Evolutionary conservation across 2,113 vertebrate genomes (phyloP), one percentile per base, ranked within the genome.

Genomic region (Dasyprocta punctata): DNA sequence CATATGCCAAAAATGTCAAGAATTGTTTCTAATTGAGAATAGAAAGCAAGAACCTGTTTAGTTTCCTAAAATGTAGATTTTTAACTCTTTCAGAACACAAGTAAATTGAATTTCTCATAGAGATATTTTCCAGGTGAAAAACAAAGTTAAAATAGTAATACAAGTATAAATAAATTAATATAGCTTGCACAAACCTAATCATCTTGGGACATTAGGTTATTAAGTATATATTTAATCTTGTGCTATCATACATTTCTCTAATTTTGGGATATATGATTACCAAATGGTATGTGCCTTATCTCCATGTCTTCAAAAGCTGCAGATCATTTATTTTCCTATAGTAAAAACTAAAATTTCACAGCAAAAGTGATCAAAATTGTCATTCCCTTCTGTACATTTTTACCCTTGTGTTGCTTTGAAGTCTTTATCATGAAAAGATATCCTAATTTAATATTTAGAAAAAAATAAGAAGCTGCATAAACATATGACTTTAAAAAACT

Each of bases 221-320:
- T n/a, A 92, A 49, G 11, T 54, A 78, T 69, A 91, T 49, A 61
- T 33, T 56, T 56, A 82, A 36, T 86, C 63, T 30, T 41, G 61
- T 95, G 12, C 13, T 65, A 41, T 60, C 17, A 87, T 44, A 8
- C 58, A 7, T 61, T 83, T 44, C 52, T 60, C 16, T 20, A 49
- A 9, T 83, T 49, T 86, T 33, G 4, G 0, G 0, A 3, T 2
- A 8, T 56, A 5, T 24, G 4, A 0, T 52, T 47, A 9, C 36
- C 36, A 33, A 38, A 80, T 61, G 60, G 30, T 54, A 38, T 80
- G 22, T 89, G 22, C 0, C 38, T 28, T 71, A 24, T 30, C 2
- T 78, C 7, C 3, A 13, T 52, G 2, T 49, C 19, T 69, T 85
- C 9, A 73, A 94, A 60, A 63, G 24, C 7, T 81, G n/a, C 7